Base-by-base conservation (phyloP, 2,113 vertebrate species). In the Monarcha castaneiventris region DNA sequence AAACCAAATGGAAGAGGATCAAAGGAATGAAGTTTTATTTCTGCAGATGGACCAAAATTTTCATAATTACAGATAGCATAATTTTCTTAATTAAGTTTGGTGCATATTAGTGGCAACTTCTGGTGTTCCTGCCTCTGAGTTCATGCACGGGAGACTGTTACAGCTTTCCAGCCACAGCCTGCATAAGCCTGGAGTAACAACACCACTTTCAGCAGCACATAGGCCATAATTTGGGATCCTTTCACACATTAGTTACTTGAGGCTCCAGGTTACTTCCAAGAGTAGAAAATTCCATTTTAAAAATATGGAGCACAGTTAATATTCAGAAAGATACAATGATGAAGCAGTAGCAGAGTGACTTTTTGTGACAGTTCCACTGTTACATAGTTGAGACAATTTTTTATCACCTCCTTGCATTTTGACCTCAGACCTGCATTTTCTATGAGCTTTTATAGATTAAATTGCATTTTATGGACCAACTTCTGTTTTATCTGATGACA, bases 51-150 rank as follows among this genome's bases (percentile, higher is more conserved):
- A 39, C 30, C 66, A 10, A 83, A 49, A 41, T 54, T 44, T 93
- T 83, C 3, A 7, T 84, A 95, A 94, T 93, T 93, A 92, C 63
- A 90, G 76, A 84, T 67, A 73, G 67, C 1, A 14, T 66, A 51
- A 89, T 93, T 89, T 93, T 91, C 69, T 82, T 78, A 84, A 96
- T 94, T 93, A 94, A 43, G 12, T 59, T 84, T 51, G 39, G 48
- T 81, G 56, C 23, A 67, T 67, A 81, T 55, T 87, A 81, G 61
- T 61, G 56, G 81, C 33, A 96, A 89, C 39, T 87, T 67, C 18
- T 94, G 71, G 22, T 89, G 23, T 39, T 89, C 16, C 52, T 87
- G 69, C 35, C 32, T 80, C 68, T 67, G 49, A 61, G 37, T 67
- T 64, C 32, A 32, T 7, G 35, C 52, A 87, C 20, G 46, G 74